A percentile compares a stretch with the other conserved stretches of the same genome.
These are phyloP conservation scores for Psophia crepitans DNA, from an alignment of 2,113 vertebrate species.

Conservation along the genomic window DNA sequence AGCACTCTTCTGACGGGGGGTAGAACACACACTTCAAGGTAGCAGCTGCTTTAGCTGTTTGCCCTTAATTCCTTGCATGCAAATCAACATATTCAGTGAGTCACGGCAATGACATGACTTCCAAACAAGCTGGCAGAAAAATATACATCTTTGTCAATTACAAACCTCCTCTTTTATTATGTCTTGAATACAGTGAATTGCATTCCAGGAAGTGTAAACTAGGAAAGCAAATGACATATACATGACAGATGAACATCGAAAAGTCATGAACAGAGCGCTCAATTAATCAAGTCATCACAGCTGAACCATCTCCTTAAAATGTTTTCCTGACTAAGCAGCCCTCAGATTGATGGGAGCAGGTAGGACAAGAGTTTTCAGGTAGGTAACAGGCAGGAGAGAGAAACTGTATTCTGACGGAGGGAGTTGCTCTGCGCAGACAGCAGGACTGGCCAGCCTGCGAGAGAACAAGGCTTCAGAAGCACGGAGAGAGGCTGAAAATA, in stretches of 20 bases:
- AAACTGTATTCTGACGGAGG: not conserved
- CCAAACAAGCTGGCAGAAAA: not conserved
- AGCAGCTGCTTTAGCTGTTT: not conserved
- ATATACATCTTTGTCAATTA: not conserved
- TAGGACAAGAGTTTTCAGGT: not conserved
- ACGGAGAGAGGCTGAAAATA: not conserved
- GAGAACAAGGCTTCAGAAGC: not conserved
- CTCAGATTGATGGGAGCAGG: not conserved
- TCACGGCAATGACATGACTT: not conserved
- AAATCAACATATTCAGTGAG: not conserved
- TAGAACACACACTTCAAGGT: not conserved
- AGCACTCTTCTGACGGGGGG: not conserved
- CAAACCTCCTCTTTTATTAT: not conserved
- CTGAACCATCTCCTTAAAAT: not conserved
- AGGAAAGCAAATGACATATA: not conserved
- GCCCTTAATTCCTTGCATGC: not conserved
- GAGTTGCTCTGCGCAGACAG: not conserved
- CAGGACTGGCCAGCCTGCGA: not conserved
- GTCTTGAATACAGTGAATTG: not conserved
- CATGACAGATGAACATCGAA: not conserved
- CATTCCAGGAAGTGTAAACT: not conserved
- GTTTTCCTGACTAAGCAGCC: not conserved
- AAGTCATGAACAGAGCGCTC: not conserved
- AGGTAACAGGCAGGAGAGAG: not conserved
- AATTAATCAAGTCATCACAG: not conserved